A percentile compares a stretch with the other conserved stretches of the same genome.
phyloP scores from a whole-genome alignment of 2,888 invertebrate species.

The Oeneis ivallda region DNA sequence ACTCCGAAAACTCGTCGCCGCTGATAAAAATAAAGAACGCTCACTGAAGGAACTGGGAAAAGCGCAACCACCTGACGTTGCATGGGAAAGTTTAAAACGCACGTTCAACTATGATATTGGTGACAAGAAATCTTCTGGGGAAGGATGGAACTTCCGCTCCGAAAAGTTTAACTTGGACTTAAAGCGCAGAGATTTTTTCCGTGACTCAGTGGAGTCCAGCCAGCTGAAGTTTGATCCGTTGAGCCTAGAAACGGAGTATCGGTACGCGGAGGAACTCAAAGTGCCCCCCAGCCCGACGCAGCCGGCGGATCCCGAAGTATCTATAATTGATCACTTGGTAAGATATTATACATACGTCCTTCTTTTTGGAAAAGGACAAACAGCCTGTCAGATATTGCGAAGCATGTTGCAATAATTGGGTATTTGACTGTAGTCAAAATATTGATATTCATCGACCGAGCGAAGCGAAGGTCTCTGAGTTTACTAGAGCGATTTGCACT shows the following conservation, averaged over 20 bases:
- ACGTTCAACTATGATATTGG: not conserved
- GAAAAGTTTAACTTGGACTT: not conserved
- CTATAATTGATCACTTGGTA: constrained; percentile 64
- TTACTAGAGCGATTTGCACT: no score
- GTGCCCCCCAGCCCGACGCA: constrained; percentile 49
- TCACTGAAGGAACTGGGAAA: not conserved
- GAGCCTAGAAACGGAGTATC: not conserved
- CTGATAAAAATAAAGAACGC: not conserved
- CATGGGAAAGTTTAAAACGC: not conserved
- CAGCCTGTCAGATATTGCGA: no score
- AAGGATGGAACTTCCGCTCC: not conserved
- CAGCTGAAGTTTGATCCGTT: not conserved
- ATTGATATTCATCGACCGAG: no score
- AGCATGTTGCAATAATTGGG: no score
- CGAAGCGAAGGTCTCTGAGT: no score
- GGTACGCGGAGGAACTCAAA: not conserved
- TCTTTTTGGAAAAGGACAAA: no score
- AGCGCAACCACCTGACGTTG: not conserved
- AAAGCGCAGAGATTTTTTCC: not conserved
- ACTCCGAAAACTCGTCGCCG: not conserved
- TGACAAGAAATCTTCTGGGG: not conserved
- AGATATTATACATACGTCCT: not conserved
- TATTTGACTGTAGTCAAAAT: no score
- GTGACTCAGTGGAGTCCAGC: not conserved
- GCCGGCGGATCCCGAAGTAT: constrained; percentile 50